Conservation (phyloP, 2,113 vertebrate genomes). For the Forbesichthys agassizii region DNA sequence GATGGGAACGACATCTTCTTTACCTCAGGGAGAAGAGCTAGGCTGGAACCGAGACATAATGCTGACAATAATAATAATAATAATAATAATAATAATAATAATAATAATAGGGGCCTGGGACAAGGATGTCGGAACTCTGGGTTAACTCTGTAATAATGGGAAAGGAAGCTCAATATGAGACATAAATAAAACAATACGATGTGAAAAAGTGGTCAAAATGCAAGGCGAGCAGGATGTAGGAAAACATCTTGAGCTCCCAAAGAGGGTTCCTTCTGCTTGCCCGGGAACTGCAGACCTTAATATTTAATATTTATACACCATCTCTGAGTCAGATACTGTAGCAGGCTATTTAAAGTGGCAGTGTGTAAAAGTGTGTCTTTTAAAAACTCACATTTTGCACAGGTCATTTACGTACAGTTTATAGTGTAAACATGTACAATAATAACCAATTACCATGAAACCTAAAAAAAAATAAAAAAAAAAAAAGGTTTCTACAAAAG, state of each 20-base stretch:
- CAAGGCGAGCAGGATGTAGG: slow-evolving; percentile 28
- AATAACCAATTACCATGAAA: too few species aligned
- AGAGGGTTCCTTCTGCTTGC: slow-evolving; percentile 28
- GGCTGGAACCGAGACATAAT: slow-evolving; percentile 49
- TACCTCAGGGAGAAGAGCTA: slow-evolving; percentile 61
- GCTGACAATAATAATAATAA: too few species aligned
- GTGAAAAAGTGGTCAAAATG: slow-evolving; percentile 25
- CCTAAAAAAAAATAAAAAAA: too few species aligned
- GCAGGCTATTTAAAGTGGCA: slow-evolving; percentile 14
- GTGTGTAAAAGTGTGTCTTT: slow-evolving; percentile 15
- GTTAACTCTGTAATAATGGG: slow-evolving; percentile 25
- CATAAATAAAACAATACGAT: slow-evolving; percentile 60
- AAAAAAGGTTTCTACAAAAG: too few species aligned
- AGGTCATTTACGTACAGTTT: neutral
- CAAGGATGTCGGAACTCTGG: neutral
- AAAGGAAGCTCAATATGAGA: slow-evolving; percentile 35
- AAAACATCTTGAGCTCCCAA: slow-evolving; percentile 26
- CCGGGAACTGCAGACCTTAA: slow-evolving; percentile 25
- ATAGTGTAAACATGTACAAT: neutral
- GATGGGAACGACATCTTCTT: slow-evolving; percentile 69
- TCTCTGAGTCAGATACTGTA: slow-evolving; percentile 28
- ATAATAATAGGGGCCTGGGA: too few species aligned
- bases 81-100: too few species aligned
- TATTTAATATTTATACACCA: slow-evolving; percentile 42
- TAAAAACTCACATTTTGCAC: neutral